A percentile compares a stretch with the other conserved stretches of the same genome.
phyloP scores from a whole-genome alignment of 1,140 invertebrate species.

The Drosophila sulfurigaster region DNA sequence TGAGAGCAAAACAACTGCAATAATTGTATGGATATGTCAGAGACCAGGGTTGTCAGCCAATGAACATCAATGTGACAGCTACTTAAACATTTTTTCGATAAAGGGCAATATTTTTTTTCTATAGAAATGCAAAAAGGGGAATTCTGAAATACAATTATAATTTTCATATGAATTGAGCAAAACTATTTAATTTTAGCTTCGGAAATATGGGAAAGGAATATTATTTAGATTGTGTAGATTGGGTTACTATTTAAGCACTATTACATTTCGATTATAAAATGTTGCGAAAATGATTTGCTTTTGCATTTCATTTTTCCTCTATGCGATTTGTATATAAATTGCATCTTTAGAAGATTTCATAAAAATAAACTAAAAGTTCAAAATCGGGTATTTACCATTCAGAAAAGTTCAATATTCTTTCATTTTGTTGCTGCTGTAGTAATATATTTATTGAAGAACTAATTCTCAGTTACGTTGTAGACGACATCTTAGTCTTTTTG shows the following conservation, averaged over 20 bases:
- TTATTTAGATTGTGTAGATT: neutral
- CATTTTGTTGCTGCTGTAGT: neutral
- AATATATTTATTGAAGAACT: neutral
- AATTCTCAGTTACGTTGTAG: neutral
- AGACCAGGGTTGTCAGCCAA: conserved; percentile 24
- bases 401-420: no score
- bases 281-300: no score
- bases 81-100: neutral
- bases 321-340: no score
- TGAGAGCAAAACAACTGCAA: conserved; percentile 21
- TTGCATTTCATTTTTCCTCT: no score
- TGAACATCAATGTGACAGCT: conserved; percentile 27
- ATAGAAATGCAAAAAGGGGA: neutral
- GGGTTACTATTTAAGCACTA: no score
- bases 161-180: neutral
- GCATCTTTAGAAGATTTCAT: no score
- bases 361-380: no score
- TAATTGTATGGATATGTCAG: neutral
- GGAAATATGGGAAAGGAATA: neutral
- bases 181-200: neutral
- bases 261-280: no score
- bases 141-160: conserved; percentile 17
- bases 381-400: no score
- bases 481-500: conserved; percentile 3
- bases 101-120: neutral